Evolutionary conservation across 2,113 vertebrate species (phyloP).

Genomic region (Diglossa brunneiventris): DNA sequence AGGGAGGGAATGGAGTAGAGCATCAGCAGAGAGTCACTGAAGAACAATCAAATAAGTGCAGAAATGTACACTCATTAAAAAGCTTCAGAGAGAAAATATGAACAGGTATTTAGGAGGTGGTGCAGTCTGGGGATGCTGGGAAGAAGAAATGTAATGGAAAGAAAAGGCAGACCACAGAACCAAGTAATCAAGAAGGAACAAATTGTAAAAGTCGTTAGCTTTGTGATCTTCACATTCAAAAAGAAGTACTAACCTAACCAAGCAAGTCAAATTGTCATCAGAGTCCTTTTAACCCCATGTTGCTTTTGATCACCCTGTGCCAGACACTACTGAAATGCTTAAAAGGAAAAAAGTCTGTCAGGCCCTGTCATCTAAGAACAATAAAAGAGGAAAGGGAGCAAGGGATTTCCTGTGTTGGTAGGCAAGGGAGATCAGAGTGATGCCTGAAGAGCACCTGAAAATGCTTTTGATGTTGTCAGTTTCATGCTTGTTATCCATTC

Average conservation of each 20-base stretch:
- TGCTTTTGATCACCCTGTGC: neutral
- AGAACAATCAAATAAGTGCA: conserved; percentile 20
- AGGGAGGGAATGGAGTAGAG: neutral
- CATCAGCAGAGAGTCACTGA: conserved; percentile 4
- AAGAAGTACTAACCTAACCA: neutral
- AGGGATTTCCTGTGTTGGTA: neutral
- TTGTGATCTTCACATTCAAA: neutral
- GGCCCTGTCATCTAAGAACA: neutral
- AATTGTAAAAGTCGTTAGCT: neutral
- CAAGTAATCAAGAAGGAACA: neutral
- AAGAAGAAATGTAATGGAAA: neutral
- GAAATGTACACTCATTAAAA: conserved; percentile 8
- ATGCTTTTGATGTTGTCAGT: neutral
- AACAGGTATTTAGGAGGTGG: conserved; percentile 29
- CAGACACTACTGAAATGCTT: neutral
- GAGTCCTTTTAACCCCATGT: neutral
- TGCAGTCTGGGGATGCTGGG: neutral
- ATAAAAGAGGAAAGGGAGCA: neutral
- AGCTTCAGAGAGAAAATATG: conserved; percentile 35
- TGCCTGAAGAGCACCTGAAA: neutral
- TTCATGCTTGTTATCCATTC: neutral
- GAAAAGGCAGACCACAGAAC: neutral
- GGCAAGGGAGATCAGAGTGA: neutral
- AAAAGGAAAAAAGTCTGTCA: neutral
- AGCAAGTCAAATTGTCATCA: neutral